A percentile compares a stretch with the other conserved stretches of the same genome.
Evolutionary conservation across 2,113 vertebrate genomes (phyloP).

Genomic region (Onychorhynchus coronatus): DNA sequence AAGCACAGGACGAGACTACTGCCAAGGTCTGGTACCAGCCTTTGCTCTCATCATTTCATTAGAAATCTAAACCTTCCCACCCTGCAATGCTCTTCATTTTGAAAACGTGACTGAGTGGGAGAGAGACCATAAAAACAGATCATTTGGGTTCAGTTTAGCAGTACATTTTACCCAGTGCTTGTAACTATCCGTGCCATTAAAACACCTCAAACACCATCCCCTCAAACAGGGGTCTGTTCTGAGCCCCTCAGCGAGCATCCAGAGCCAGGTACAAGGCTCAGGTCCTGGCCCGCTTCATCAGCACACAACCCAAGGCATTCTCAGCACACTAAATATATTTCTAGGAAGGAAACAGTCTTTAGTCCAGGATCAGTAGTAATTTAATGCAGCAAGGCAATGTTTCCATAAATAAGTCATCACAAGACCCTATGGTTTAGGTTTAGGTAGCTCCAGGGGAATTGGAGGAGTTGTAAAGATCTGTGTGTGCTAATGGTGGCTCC

Average conservation of each 20-base stretch:
- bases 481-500: not conserved
- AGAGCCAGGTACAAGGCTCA: not conserved
- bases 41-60: not conserved
- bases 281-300: not conserved
- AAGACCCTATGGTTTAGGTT: not conserved
- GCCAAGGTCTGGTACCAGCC: not conserved
- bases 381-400: not conserved
- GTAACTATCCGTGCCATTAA: not conserved
- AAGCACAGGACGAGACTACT: not conserved
- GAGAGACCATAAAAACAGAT: not conserved
- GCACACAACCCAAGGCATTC: not conserved
- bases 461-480: not conserved
- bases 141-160: not conserved
- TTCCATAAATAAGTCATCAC: not conserved
- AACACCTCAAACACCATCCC: not conserved
- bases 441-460: not conserved
- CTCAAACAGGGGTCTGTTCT: not conserved
- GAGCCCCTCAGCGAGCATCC: rapidly evolving
- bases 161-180: not conserved
- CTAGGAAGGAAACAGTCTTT: not conserved
- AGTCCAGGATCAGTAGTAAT: not conserved
- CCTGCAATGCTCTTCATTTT: not conserved
- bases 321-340: not conserved
- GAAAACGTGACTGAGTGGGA: not conserved
- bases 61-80: not conserved